Base-by-base conservation (phyloP, 1,140 invertebrate genomes). In the Ectropis grisescens region DNA sequence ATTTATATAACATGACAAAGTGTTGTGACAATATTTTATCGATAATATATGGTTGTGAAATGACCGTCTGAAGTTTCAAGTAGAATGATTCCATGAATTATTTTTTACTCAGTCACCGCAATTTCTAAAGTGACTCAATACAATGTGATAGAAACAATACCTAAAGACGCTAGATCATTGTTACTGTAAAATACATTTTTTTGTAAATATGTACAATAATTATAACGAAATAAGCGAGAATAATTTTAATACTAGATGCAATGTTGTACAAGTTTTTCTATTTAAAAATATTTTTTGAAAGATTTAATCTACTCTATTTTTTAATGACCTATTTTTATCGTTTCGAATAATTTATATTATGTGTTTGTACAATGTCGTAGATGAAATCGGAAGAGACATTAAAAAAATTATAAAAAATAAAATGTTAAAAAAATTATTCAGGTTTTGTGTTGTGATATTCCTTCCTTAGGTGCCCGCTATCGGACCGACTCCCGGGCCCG, bases 261-360 rank as follows among this genome's bases (percentile, higher is more conserved):
- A 81, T 75, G 70, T 81, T 81, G 72, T 76, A 80, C 72, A 80
- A 76, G 64, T 69, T 74, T 65, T 60, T 76, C 62, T 81, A 78
- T 78, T 78, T 74, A 81, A 78, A 64, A 70, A 71, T 75, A n/a
- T 65, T 51, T 66, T 79, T 81, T 75, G 56, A 75, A 81, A 78
- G 76, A 81, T 81, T 78, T 81, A 78, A 78, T 81, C 68, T 70
- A 76, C 60, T 65, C 61, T 81, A 75, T 78, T 72, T 67, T 70
- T 75, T 74, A 72, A 76, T 78, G 53, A 72, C 62, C 61, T 81
- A 78, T 81, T 78, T n/a, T 74, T 81, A 78, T 80, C 70, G 66
- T 78, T 78, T 74, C 68, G 59, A 81, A 68, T 81, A 76, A 81
- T 81, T 81, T 81, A 81, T 80, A 80, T 74, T 59, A 74, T 71